These are phyloP conservation scores for Aurelia coerulea DNA, from an alignment of 30 jellyfish, hydroid and myxozoan genomes.

Conservation along the genomic window DNA sequence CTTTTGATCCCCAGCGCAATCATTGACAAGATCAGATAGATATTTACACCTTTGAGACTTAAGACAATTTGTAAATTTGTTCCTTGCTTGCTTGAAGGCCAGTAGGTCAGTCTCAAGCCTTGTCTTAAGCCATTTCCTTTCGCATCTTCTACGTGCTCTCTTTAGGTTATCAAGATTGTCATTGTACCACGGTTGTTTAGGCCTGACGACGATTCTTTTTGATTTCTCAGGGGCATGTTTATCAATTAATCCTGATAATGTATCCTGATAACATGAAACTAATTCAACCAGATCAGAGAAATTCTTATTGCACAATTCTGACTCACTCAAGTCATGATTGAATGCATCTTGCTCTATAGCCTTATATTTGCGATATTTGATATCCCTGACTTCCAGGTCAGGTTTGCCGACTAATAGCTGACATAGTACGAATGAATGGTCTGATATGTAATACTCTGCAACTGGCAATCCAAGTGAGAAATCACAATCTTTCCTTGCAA, in stretches of 20 bases:
- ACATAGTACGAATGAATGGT: slow-evolving; percentile 29
- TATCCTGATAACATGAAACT: slow-evolving; percentile 23
- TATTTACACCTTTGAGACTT: slow-evolving; percentile 34
- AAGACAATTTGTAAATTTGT: slow-evolving; percentile 21
- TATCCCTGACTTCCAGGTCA: neutral
- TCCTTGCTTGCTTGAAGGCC: slow-evolving; percentile 43
- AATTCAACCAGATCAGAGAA: slow-evolving; percentile 7
- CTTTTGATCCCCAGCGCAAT: slow-evolving; percentile 55
- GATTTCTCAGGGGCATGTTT: slow-evolving; percentile 35
- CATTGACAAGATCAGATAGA: slow-evolving; percentile 35
- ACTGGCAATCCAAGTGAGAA: slow-evolving; percentile 40
- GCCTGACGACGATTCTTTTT: slow-evolving; percentile 29
- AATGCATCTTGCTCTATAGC: slow-evolving; percentile 23
- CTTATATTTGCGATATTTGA: slow-evolving; percentile 21
- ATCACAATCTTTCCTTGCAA: slow-evolving; percentile 44
- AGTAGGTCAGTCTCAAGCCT: slow-evolving; percentile 14
- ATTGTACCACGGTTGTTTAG: slow-evolving; percentile 39
- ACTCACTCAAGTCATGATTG: slow-evolving; percentile 41
- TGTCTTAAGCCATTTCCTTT: slow-evolving; percentile 30
- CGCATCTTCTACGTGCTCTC: slow-evolving; percentile 24
- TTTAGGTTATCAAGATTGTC: slow-evolving; percentile 29
- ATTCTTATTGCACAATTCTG: neutral
- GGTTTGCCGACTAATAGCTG: neutral
- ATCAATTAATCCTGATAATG: slow-evolving; percentile 23
- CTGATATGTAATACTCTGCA: slow-evolving; percentile 44